Evolutionary conservation across 2,888 invertebrate species (phyloP).

Genomic region (Diachrysia chrysitis): DNA sequence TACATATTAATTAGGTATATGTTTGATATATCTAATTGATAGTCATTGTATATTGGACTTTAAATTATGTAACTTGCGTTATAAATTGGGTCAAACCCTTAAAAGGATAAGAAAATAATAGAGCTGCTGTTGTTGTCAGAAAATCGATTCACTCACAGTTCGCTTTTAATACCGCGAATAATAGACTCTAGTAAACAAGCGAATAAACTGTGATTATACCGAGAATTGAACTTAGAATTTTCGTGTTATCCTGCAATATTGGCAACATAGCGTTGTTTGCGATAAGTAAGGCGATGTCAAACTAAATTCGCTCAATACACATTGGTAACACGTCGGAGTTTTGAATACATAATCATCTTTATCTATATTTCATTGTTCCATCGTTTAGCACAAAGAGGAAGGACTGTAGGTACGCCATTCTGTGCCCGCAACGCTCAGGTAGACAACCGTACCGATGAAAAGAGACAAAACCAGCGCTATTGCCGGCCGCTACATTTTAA

Average conservation of each 20-base stretch:
- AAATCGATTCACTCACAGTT: constrained; percentile 9
- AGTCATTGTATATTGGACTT: not conserved
- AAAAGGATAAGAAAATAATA: not conserved
- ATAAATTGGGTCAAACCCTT: not conserved
- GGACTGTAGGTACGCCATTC: constrained; percentile 36
- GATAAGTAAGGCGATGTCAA: not conserved
- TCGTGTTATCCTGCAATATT: not conserved
- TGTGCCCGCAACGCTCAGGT: constrained; percentile 59
- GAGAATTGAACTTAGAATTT: constrained; percentile 16
- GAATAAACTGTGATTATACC: constrained; percentile 12
- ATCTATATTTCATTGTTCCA: constrained; percentile 48
- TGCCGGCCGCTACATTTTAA: constrained; percentile 74
- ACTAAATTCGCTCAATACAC: constrained; percentile 14
- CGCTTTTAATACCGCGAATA: constrained; percentile 12
- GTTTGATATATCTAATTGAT: not conserved
- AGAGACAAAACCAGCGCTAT: constrained; percentile 79
- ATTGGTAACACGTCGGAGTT: constrained; percentile 12
- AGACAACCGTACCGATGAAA: constrained; percentile 60
- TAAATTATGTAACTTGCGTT: not conserved
- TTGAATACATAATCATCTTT: constrained; percentile 36
- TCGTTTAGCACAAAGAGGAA: constrained; percentile 28
- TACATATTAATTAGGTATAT: not conserved
- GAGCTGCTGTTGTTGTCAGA: not conserved
- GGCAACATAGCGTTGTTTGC: not conserved
- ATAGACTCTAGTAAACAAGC: constrained; percentile 5